Evolutionary conservation across 2,797 vertebrate species (phyloP), one percentile per base, ranked within the genome.

Genomic region (Cirrhinus mrigala): DNA sequence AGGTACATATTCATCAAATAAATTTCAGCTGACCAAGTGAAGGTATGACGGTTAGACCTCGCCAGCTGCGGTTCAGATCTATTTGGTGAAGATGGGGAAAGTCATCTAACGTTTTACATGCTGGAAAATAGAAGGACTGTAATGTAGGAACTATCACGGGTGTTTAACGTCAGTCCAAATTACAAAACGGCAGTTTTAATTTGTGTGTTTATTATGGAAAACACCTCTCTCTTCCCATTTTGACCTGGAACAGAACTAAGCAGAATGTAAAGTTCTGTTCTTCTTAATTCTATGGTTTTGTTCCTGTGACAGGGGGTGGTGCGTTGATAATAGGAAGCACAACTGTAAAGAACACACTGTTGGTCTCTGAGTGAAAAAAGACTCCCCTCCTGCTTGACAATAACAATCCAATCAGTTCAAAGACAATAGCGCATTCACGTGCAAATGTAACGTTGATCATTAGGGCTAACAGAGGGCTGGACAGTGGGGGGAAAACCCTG

Each of bases 331-430:
- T 87, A 91, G 87, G 85, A 91, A 91, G 75, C 79, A 83, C 68
- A 44, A 75, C 56, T 84, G 89, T 87, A 86, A 91, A 87, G 85
- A 48, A 46, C 83, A 94, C 94, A 94, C 90, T 92, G 90, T 92
- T 93, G 83, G 79, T 66, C 68, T 79, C 84, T 52, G 52, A 83
- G 40, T 81, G 69, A 81, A 88, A 84, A 74, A 91, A 90, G 87
- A 82, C 85, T 88, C 91, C 94, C 93, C 94, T 94, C 94, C 94
- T 94, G 91, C 93, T 90, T 93, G 91, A 95, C 94, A 94, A 95
- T 96, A 95, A 94, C 95, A 94, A 95, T 92, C 92, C 92, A 94
- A 95, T 95, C 95, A 95, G 90, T 92, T 93, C 92, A 96, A 95
- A 96, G 93, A 94, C 90, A 95, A 90, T 86, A 90, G 87, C 82